A percentile compares a stretch with the other conserved stretches of the same genome.
phyloP scores from a whole-genome alignment of 1,140 invertebrate genomes.

The Ceratina calcarata region DNA sequence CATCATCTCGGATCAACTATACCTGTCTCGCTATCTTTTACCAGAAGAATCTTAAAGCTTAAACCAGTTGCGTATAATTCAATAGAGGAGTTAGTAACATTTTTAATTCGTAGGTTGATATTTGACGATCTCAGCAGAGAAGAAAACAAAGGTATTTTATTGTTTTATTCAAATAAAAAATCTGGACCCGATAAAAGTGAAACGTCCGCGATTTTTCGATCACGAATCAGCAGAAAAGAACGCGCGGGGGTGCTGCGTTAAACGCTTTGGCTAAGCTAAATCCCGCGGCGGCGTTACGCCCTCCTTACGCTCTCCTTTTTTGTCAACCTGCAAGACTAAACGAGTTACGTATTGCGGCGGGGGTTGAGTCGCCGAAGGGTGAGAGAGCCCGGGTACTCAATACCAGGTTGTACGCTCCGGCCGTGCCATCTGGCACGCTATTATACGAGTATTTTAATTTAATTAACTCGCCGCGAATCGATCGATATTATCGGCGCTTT shows the following conservation, averaged over 20 bases:
- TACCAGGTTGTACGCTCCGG: constrained; percentile 77
- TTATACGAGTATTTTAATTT: constrained; percentile 81
- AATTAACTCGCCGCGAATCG: constrained; percentile 77
- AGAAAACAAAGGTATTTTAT: background rate
- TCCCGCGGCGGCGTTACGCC: constrained; percentile 43
- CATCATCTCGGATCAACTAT: constrained; percentile 19
- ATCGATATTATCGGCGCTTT: constrained; percentile 80
- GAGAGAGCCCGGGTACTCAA: constrained; percentile 55
- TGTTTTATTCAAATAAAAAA: background rate
- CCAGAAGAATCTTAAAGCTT: background rate
- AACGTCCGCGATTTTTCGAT: background rate
- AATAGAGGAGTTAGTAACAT: too few relatives aligned
- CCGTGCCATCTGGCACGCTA: constrained; percentile 78
- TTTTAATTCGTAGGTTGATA: too few relatives aligned
- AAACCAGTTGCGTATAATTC: background rate
- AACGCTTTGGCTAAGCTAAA: constrained; percentile 72
- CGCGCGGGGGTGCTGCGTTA: constrained; percentile 63
- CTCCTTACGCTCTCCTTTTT: constrained; percentile 51
- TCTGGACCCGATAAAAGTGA: background rate
- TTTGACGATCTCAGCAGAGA: background rate
- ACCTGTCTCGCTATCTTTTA: background rate
- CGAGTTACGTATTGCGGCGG: constrained; percentile 77
- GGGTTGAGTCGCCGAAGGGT: constrained; percentile 45
- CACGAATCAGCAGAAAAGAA: constrained; percentile 17
- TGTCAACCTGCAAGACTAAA: constrained; percentile 78